A percentile compares a stretch with the other conserved stretches of the same genome.
phyloP scores from a whole-genome alignment of 2,113 vertebrate genomes.

The Ascaphus truei region DNA sequence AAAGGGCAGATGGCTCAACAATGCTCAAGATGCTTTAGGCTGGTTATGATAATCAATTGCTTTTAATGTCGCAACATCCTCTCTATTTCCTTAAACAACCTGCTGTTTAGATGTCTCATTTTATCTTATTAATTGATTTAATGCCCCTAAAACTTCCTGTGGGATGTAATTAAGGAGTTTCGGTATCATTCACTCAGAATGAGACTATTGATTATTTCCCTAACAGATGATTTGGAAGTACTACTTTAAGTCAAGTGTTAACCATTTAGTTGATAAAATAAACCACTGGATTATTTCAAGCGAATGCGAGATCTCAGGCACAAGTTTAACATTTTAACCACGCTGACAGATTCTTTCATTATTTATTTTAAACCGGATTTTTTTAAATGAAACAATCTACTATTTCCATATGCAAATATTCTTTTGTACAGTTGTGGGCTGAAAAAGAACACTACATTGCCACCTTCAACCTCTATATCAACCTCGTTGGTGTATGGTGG shows the following conservation, averaged over 20 bases:
- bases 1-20: slow-evolving; percentile 30
- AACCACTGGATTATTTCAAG: background rate
- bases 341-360: too few relatives aligned
- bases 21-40: slow-evolving; percentile 22
- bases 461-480: too few relatives aligned
- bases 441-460: too few relatives aligned
- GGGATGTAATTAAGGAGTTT: slow-evolving; percentile 25
- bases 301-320: too few relatives aligned
- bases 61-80: slow-evolving; percentile 25
- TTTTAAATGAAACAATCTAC: too few relatives aligned
- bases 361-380: too few relatives aligned
- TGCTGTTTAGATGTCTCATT: slow-evolving; percentile 32
- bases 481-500: too few relatives aligned
- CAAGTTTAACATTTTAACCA: too few relatives aligned
- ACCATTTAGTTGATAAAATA: background rate
- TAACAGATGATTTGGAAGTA: slow-evolving; percentile 15
- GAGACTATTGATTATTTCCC: slow-evolving; percentile 25
- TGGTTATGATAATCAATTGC: slow-evolving; percentile 31
- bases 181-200: slow-evolving; percentile 23
- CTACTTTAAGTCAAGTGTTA: slow-evolving; percentile 18
- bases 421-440: too few relatives aligned
- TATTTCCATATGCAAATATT: too few relatives aligned
- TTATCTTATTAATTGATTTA: slow-evolving; percentile 35
- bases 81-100: slow-evolving; percentile 20
- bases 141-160: slow-evolving; percentile 24